Base-by-base conservation (phyloP, 2,797 vertebrate genomes). In the Perodicticus potto region DNA sequence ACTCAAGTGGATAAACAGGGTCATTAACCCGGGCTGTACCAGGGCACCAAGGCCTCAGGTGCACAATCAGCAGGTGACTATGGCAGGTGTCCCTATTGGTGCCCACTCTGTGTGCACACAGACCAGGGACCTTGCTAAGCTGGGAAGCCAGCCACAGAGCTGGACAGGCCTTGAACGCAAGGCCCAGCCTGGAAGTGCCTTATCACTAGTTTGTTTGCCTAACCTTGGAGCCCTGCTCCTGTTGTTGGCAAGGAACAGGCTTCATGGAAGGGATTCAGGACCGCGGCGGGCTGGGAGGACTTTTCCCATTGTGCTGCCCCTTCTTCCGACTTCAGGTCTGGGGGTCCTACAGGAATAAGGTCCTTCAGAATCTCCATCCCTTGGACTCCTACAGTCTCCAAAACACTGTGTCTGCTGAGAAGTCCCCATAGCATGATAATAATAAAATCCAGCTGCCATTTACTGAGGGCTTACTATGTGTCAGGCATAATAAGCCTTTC, bases 21-120 rank as follows among this genome's bases (percentile, higher is more conserved):
- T 99, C 99, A 98, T 99, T 99, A 99, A 98, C 99, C 99, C 98
- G 97, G 98, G 98, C 98, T 93, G 99, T 99, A 99, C 99, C 99
- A 99, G 98, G 99, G 98, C 98, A 99, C 99, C 99, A 99, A 99
- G 99, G 99, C 98, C 97, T 99, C 98, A 97, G 74, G 85, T 82
- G 97, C 95, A 98, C 97, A 98, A 98, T 96, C 88, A 97, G 96
- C 97, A 96, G 95, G 92, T 93, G 81, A 87, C 82, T 80, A 82
- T 96, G 97, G 97, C 97, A 97, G 98, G 93, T 95, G 97, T 96
- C 83, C 55, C 97, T 98, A 97, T 97, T 98, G 98, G 97, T 96
- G 98, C 98, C 98, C 97, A 98, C 98, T 97, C 93, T 94, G 73
- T 89, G 89, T 97, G 97, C 94, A 96, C 86, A 53, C 49, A 98